These are phyloP conservation scores for Cyclura pinguis DNA, from an alignment of 2,797 vertebrate species.

Conservation along the genomic window DNA sequence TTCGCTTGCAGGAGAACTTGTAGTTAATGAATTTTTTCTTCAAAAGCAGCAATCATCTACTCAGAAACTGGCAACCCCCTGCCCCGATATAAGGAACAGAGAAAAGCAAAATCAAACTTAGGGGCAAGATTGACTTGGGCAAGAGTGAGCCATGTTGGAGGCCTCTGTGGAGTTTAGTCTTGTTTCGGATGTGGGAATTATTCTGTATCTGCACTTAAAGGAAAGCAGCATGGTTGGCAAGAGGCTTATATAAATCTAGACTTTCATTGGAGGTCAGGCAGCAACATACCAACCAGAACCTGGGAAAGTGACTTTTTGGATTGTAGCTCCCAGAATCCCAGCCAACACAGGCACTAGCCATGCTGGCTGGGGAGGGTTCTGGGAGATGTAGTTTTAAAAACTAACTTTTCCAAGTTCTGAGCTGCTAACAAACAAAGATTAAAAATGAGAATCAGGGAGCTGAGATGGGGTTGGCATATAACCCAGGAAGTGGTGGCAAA, in stretches of 20 bases:
- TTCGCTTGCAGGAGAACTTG: not conserved
- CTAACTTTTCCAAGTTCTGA: too few relatives aligned
- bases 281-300: too few relatives aligned
- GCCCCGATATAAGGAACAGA: not conserved
- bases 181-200: not conserved
- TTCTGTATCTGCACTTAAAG: not conserved
- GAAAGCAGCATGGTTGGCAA: not conserved
- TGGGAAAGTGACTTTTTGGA: too few relatives aligned
- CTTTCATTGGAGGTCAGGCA: not conserved
- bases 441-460: not conserved
- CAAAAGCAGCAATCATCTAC: not conserved
- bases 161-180: not conserved
- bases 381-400: too few relatives aligned
- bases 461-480: not conserved
- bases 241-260: not conserved
- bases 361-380: too few relatives aligned
- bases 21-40: not conserved
- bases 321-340: too few relatives aligned
- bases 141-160: too few relatives aligned
- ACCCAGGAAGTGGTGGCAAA: not conserved
- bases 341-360: too few relatives aligned
- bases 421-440: not conserved
- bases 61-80: not conserved
- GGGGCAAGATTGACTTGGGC: not conserved
- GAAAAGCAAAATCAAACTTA: too few relatives aligned